A percentile compares a stretch with the other conserved stretches of the same genome.
These are phyloP conservation scores for Lordiphosa stackelbergi DNA, from an alignment of 1,140 invertebrate species.

Conservation along the genomic window DNA sequence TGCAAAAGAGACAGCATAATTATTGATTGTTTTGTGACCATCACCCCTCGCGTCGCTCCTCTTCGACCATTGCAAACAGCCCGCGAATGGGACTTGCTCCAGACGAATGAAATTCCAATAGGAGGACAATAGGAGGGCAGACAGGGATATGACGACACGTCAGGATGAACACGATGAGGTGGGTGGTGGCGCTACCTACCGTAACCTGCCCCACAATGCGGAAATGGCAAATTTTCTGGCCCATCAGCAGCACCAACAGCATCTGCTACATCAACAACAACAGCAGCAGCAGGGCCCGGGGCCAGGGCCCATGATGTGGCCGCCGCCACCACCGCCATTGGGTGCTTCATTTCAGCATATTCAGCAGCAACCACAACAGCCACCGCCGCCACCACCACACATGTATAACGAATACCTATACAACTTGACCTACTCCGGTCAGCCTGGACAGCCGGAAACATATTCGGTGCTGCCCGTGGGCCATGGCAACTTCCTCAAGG, in stretches of 20 bases:
- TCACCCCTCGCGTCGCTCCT: constrained; percentile 5
- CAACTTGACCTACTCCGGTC: constrained; percentile 49
- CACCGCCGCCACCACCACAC: constrained; percentile 28
- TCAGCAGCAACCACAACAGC: constrained; percentile 39
- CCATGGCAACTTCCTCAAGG: constrained; percentile 71
- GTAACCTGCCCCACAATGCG: constrained; percentile 36
- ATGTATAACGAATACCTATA: constrained; percentile 64
- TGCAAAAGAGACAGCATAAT: constrained; percentile 35
- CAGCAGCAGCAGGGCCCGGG: constrained; percentile 44
- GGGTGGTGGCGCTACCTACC: constrained; percentile 27
- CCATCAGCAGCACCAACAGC: constrained; percentile 55
- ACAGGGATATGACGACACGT: constrained; percentile 53
- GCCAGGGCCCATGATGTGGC: constrained; percentile 49
- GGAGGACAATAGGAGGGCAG: constrained; percentile 32
- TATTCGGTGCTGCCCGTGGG: constrained; percentile 72
- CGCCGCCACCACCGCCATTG: constrained; percentile 32
- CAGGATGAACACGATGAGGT: constrained; percentile 55
- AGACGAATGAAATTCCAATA: constrained; percentile 58
- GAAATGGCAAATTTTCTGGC: constrained; percentile 49
- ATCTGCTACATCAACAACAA: constrained; percentile 41
- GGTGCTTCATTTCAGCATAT: constrained; percentile 46
- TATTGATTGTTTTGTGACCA: constrained; percentile 16
- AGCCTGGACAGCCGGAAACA: constrained; percentile 55
- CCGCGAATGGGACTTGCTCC: constrained; percentile 13
- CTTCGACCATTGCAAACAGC: constrained; percentile 13